These are phyloP conservation scores for Petromus typicus DNA, from an alignment of 2,113 vertebrate genomes.

Conservation along the genomic window DNA sequence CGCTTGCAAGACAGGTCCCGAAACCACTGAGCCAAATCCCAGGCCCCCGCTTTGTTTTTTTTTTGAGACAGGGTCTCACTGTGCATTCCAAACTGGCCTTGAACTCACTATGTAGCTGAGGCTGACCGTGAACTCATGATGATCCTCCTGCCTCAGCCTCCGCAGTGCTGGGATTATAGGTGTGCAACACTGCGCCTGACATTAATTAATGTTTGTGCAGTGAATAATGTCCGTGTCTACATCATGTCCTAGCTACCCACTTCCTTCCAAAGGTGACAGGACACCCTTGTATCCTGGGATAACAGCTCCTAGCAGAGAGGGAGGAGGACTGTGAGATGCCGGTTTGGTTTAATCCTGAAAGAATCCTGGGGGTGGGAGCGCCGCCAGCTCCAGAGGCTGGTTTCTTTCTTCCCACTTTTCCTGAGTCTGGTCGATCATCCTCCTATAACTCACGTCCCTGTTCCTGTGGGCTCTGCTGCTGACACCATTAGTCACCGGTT, in stretches of 20 bases:
- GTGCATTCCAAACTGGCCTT: neutral
- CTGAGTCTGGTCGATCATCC: neutral
- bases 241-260: neutral
- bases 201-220: neutral
- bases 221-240: conserved; percentile 24
- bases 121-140: neutral
- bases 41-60: neutral
- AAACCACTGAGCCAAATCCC: no score
- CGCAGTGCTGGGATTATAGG: neutral
- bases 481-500: conserved; percentile 56
- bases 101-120: neutral
- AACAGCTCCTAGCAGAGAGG: neutral
- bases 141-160: neutral
- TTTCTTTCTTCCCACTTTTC: conserved; percentile 40
- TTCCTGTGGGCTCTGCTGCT: conserved; percentile 36
- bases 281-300: neutral
- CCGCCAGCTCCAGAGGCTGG: neutral
- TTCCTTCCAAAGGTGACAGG: neutral
- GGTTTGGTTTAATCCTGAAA: conserved; percentile 16
- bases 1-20: no score
- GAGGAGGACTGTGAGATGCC: neutral
- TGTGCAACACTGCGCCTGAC: neutral
- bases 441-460: conserved; percentile 33
- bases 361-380: neutral
- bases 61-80: neutral